These are phyloP conservation scores for Orchesella flavescens DNA, from an alignment of 2,888 invertebrate species.

Conservation along the genomic window DNA sequence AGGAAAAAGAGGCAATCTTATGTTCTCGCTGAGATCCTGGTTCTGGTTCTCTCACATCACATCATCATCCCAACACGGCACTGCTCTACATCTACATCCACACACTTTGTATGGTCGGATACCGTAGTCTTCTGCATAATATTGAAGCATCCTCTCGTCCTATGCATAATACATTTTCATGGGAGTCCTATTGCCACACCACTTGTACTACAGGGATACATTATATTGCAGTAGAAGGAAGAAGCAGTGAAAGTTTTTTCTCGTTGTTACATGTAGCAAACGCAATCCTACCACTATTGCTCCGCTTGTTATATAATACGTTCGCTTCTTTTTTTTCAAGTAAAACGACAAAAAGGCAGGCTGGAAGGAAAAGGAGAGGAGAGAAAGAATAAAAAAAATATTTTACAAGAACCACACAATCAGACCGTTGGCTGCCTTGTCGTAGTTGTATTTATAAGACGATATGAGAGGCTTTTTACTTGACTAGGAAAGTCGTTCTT, in stretches of 20 bases:
- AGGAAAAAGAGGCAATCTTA: too few relatives aligned
- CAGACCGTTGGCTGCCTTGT: too few relatives aligned
- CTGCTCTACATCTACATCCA: not conserved
- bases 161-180: too few relatives aligned
- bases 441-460: not conserved
- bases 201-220: too few relatives aligned
- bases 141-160: too few relatives aligned
- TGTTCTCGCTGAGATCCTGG: too few relatives aligned
- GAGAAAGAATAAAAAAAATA: not conserved
- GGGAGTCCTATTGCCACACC: too few relatives aligned
- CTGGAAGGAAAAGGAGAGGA: not conserved
- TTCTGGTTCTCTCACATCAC: too few relatives aligned
- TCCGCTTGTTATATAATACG: too few relatives aligned
- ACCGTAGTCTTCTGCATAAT: not conserved
- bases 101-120: not conserved
- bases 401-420: not conserved
- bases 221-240: not conserved
- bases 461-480: slow-evolving; percentile 20
- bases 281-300: too few relatives aligned
- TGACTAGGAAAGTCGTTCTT: slow-evolving; percentile 57
- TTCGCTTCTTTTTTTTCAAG: too few relatives aligned
- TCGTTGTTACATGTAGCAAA: not conserved
- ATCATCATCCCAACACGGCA: not conserved
- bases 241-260: slow-evolving; percentile 6
- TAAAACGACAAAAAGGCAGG: not conserved